Conservation (phyloP, 2,113 vertebrate genomes). For the Paramisgurnus dabryanus region DNA sequence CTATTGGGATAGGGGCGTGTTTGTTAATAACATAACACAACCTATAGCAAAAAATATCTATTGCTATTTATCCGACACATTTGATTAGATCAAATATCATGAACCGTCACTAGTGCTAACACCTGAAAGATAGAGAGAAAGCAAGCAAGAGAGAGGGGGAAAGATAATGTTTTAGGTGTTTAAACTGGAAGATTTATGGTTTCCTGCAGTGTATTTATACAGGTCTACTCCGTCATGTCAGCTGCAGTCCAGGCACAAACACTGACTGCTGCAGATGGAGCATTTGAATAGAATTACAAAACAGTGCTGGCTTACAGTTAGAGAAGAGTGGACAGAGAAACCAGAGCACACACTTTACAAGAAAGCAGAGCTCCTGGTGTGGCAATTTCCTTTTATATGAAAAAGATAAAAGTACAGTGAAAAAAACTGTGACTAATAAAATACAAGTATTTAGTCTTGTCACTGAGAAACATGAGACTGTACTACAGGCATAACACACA, state of each 20-base stretch:
- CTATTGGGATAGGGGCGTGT: too few species aligned
- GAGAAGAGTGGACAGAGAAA: conserved; percentile 35
- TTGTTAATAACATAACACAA: too few species aligned
- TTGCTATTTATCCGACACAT: too few species aligned
- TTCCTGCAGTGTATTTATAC: conserved; percentile 40
- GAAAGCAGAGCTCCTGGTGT: conserved; percentile 11
- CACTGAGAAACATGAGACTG: background rate
- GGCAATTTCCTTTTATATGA: conserved; percentile 18
- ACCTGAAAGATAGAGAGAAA: background rate
- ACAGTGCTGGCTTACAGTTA: conserved; percentile 37
- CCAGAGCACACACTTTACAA: conserved; percentile 23
- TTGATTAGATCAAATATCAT: background rate
- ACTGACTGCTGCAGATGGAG: conserved; percentile 24
- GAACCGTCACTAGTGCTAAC: background rate
- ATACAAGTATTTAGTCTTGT: background rate
- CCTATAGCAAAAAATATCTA: too few species aligned
- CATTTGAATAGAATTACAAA: conserved; percentile 54
- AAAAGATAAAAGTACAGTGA: background rate
- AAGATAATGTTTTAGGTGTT: conserved; percentile 38
- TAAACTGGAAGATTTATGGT: conserved; percentile 54
- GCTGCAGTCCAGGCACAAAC: conserved; percentile 32
- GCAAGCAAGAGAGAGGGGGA: conserved; percentile 8
- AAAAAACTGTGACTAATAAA: conserved; percentile 17
- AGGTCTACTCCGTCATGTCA: conserved; percentile 49
- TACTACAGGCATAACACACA: background rate